Conservation (phyloP, 2,797 vertebrate species). For the Petrocephalus schoutedeni region DNA sequence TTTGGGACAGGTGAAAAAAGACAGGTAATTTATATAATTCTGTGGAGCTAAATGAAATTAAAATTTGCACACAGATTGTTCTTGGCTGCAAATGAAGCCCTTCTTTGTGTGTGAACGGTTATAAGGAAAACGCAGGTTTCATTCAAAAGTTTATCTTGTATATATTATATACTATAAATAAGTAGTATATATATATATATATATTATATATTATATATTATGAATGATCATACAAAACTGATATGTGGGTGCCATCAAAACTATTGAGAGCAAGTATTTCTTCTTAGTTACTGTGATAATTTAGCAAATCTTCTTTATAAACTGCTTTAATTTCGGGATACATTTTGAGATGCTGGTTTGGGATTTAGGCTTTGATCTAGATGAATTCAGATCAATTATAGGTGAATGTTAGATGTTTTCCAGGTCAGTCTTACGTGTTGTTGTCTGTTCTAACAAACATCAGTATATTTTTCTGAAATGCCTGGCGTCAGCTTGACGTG, state of each 20-base stretch:
- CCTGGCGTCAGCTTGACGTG: background rate
- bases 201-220: background rate
- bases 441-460: background rate
- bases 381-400: background rate
- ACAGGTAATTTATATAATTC: constrained; percentile 18
- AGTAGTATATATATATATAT: background rate
- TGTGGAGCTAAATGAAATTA: constrained; percentile 14
- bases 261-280: background rate
- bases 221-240: background rate
- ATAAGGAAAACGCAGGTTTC: background rate
- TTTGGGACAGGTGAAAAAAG: constrained; percentile 48
- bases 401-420: constrained; percentile 3
- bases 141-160: background rate
- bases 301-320: background rate
- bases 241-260: background rate
- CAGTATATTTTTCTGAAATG: constrained; percentile 9
- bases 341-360: background rate
- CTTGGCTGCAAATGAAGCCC: background rate
- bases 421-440: background rate
- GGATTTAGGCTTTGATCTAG: background rate
- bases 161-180: background rate
- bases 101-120: background rate
- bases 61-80: constrained; percentile 7
- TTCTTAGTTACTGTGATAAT: background rate
- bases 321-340: background rate